phyloP scores from a whole-genome alignment of 1,140 invertebrate genomes.

The Danaus melanippus region DNA sequence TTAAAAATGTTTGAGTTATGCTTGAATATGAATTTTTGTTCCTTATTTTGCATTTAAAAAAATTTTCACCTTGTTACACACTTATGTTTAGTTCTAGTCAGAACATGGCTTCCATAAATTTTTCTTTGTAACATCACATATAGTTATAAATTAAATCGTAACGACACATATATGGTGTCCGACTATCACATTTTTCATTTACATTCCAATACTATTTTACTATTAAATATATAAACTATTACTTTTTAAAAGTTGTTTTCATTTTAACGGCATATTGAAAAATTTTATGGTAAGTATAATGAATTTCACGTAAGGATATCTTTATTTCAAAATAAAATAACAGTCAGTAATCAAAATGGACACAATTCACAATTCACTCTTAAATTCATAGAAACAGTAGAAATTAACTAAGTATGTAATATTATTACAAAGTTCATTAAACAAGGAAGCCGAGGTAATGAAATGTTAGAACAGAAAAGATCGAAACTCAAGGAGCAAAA shows the following conservation, averaged over 20 bases:
- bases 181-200: constrained; percentile 32
- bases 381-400: constrained; percentile 26
- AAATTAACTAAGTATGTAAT: constrained; percentile 18
- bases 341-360: constrained; percentile 22
- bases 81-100: constrained; percentile 56
- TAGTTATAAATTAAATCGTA: constrained; percentile 22
- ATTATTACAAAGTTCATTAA: constrained; percentile 20
- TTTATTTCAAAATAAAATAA: constrained; percentile 35
- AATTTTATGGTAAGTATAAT: not conserved
- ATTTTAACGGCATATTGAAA: constrained; percentile 10
- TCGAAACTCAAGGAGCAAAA: constrained; percentile 15
- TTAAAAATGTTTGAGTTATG: constrained; percentile 12
- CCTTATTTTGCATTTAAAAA: constrained; percentile 41
- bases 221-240: constrained; percentile 34
- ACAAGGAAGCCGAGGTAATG: constrained; percentile 54
- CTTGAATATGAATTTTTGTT: constrained; percentile 24
- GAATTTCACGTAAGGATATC: constrained; percentile 7
- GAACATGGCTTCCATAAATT: constrained; percentile 39
- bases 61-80: constrained; percentile 13
- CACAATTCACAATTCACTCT: constrained; percentile 20
- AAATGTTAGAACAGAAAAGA: constrained; percentile 37
- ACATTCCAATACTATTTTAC: constrained; percentile 46
- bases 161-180: constrained; percentile 34
- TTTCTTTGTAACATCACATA: constrained; percentile 41
- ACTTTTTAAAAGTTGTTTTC: constrained; percentile 34